Conservation (phyloP, 2,113 vertebrate species). For the Plectropomus leopardus region DNA sequence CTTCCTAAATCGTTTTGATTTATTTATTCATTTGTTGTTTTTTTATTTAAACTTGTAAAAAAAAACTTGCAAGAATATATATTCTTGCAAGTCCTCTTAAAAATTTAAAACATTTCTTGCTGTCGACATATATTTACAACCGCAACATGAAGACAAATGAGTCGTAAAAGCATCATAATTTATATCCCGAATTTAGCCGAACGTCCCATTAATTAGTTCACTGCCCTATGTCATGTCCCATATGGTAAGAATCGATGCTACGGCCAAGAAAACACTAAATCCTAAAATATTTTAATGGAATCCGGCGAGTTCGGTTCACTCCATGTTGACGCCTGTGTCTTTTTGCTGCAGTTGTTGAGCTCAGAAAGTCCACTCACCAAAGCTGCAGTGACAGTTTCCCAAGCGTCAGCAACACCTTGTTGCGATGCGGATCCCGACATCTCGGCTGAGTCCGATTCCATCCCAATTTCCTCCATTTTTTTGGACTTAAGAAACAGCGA, state of each 20-base stretch:
- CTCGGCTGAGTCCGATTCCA: conserved; percentile 67
- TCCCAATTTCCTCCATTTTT: conserved; percentile 72
- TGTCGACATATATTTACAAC: no score
- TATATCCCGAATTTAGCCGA: not conserved
- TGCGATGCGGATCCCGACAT: conserved; percentile 11
- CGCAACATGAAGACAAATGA: not conserved
- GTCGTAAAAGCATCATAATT: not conserved
- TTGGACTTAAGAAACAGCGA: not conserved
- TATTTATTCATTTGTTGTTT: no score
- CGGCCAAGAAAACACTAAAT: not conserved
- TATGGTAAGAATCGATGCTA: accelerated
- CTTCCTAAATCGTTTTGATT: no score
- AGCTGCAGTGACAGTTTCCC: conserved; percentile 80
- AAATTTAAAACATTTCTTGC: no score
- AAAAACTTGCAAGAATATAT: no score
- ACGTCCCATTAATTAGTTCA: not conserved
- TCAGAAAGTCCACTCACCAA: conserved; percentile 74
- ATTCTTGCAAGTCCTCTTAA: no score
- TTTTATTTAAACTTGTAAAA: no score
- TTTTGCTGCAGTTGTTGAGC: no score
- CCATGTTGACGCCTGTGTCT: no score
- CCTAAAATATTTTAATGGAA: accelerated
- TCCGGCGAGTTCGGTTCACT: not conserved
- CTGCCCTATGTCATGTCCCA: accelerated
- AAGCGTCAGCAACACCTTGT: conserved; percentile 68